Evolutionary conservation across 2,797 vertebrate genomes (phyloP).

Genomic region (Sibirionetta formosa): DNA sequence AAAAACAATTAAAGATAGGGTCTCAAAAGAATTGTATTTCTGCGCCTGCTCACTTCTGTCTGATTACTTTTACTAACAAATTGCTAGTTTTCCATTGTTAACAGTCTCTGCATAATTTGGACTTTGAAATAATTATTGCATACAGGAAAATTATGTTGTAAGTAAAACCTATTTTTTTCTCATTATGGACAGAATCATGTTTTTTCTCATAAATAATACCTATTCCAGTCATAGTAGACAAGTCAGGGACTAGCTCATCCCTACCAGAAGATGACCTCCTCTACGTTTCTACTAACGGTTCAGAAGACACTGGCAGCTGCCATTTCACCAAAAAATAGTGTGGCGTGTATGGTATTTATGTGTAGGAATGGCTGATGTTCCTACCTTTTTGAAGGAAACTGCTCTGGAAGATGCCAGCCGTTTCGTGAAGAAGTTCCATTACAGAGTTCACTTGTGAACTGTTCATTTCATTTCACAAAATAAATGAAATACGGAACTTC

Average conservation of each 20-base stretch:
- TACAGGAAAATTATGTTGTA: not conserved
- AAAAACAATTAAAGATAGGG: constrained; percentile 62
- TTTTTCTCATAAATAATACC: not conserved
- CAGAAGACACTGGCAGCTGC: not conserved
- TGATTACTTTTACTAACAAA: constrained; percentile 19
- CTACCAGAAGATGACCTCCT: not conserved
- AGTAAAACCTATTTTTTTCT: not conserved
- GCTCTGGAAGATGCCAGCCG: not conserved
- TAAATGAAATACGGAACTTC: accelerated
- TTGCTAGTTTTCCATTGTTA: not conserved
- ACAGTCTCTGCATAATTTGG: not conserved
- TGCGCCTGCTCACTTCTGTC: constrained; percentile 11
- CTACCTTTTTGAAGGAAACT: not conserved
- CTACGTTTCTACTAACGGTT: not conserved
- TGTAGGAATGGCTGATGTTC: not conserved
- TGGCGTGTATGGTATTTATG: not conserved
- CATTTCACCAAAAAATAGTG: not conserved
- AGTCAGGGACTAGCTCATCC: not conserved
- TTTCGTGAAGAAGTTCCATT: not conserved
- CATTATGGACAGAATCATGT: not conserved
- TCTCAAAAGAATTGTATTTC: constrained; percentile 47
- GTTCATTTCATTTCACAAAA: not conserved
- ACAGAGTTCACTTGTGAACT: not conserved
- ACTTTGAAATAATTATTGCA: not conserved
- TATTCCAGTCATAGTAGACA: not conserved